phyloP scores from a whole-genome alignment of 2,888 invertebrate species.

The Penaeus monodon region DNA sequence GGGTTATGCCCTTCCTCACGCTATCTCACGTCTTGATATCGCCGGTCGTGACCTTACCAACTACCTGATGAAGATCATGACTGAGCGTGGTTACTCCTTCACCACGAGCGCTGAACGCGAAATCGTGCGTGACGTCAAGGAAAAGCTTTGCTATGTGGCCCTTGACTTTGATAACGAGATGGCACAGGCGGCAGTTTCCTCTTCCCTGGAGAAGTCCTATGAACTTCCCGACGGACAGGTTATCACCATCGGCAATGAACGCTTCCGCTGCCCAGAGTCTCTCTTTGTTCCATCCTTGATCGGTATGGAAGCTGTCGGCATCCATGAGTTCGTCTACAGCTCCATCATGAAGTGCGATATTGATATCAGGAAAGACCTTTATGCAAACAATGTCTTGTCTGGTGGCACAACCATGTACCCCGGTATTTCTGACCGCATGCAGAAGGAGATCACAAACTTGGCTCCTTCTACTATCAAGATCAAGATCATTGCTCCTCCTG shows the following conservation, averaged over 20 bases:
- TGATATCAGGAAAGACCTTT: constrained; percentile 16
- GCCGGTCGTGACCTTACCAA: constrained; percentile 96
- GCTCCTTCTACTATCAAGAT: constrained; percentile 67
- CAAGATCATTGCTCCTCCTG: constrained; percentile 67
- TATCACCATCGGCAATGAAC: constrained; percentile 91
- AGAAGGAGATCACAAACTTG: constrained; percentile 66
- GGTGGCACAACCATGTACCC: constrained; percentile 64
- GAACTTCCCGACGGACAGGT: constrained; percentile 93
- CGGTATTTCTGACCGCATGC: constrained; percentile 64
- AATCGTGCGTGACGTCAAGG: constrained; percentile 49
- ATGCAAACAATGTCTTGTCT: constrained; percentile 57
- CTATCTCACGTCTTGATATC: constrained; percentile 95
- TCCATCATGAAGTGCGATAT: constrained; percentile 14
- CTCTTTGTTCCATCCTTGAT: constrained; percentile 76
- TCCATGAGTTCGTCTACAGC: constrained; percentile 79
- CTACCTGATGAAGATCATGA: constrained; percentile 70
- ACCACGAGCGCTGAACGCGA: constrained; percentile 59
- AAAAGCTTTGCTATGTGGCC: constrained; percentile 33
- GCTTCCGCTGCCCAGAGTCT: constrained; percentile 87
- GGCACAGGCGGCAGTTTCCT: constrained; percentile 11
- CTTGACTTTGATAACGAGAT: constrained; percentile 43
- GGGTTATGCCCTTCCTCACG: constrained; percentile 84
- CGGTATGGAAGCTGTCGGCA: constrained; percentile 89
- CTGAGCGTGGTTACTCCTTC: constrained; percentile 51
- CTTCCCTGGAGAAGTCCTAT: constrained; percentile 71